Base-by-base conservation (phyloP, 2,888 invertebrate genomes). In the Caenorhabditis doughertyi region DNA sequence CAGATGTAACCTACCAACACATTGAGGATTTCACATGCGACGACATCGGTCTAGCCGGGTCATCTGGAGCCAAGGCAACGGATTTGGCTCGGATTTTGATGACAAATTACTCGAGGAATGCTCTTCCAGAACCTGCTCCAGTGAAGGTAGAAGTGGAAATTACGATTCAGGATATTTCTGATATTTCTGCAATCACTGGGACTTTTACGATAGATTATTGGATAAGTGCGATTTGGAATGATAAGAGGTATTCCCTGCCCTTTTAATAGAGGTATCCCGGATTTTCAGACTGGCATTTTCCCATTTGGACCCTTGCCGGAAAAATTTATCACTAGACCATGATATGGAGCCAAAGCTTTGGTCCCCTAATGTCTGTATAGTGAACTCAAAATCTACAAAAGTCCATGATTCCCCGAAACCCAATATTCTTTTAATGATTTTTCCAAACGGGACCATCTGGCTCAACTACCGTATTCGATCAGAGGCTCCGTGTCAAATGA, bases 341-440 rank as follows among this genome's bases (percentile, higher is more conserved):
- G 91, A 91, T 65, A 91, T 91, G 89, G 91, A 91, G 58, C 90
- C 91, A 3, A 85, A 86, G 51, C 62, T 91, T 8, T 91, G 91
- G 91, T 89, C 89, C 3, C 91, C 91, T 7, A 91, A 91, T 80
- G 91, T 91, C n/a, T 90, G 90, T 70, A 88, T 91, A 18, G 90
- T 90, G 27, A 91, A 91, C 68, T 90, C 89, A 1, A 91, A 91
- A 65, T 35, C 85, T 16, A 91, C 91, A 3, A 90, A 88, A 73
- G 91, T 86, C 0, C 91, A 91, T 83, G 89, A 89, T 51, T 90
- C 90, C 18, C 91, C 91, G 5, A 91, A 91, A 39, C 90, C 90
- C n/a, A 91, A 91, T 77, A 91, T 91, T 64, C 84, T 91, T 18
- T 83, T 91, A 2, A 89, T 91, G 89, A 89, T 90, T 21, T 91